Conservation (phyloP, 2,888 invertebrate genomes). For the Ommatoiulus sabulosus region DNA sequence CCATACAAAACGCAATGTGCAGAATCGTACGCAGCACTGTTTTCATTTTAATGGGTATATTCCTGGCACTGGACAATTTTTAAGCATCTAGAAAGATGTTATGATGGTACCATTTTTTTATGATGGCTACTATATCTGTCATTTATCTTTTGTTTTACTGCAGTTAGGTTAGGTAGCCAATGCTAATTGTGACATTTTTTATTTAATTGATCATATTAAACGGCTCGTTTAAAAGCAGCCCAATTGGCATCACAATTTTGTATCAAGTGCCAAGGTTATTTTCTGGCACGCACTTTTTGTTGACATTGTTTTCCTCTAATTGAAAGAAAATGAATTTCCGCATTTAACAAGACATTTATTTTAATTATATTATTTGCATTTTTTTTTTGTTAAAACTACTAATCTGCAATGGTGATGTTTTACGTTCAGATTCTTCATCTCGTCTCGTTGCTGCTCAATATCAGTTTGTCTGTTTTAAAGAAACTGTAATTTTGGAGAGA, state of each 20-base stretch:
- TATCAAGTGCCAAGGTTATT: neutral
- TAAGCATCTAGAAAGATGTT: neutral
- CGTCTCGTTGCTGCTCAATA: no score
- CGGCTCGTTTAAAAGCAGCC: neutral
- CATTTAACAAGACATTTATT: neutral
- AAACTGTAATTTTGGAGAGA: no score
- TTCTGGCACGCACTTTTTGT: neutral
- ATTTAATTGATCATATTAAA: neutral
- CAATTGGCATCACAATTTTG: neutral
- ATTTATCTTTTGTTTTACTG: neutral
- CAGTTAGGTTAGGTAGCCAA: neutral
- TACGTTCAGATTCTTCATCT: neutral
- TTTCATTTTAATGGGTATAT: neutral
- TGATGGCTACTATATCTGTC: neutral
- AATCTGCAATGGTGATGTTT: slow-evolving; percentile 30
- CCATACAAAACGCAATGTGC: neutral
- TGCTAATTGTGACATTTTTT: neutral
- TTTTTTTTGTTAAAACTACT: neutral
- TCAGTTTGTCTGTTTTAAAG: no score
- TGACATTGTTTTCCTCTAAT: neutral
- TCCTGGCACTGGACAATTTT: neutral
- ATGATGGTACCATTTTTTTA: neutral
- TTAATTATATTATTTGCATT: no score
- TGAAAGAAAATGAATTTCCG: neutral
- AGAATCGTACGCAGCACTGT: neutral